Conservation (phyloP, 2,113 vertebrate genomes). For the Mandrillus leucophaeus region DNA sequence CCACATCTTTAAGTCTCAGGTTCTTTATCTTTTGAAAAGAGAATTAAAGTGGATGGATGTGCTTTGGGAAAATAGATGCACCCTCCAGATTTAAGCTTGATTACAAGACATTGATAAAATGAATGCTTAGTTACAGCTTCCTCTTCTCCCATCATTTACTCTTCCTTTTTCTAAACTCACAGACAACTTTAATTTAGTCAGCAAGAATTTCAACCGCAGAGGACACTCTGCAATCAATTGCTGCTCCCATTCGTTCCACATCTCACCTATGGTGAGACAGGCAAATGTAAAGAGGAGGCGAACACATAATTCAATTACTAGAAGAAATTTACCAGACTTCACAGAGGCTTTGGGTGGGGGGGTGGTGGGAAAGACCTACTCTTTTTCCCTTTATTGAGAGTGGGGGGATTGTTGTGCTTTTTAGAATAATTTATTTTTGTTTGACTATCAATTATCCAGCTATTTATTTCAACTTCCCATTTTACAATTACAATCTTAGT, state of each 20-base stretch:
- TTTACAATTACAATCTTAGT: not conserved
- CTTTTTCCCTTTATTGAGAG: not conserved
- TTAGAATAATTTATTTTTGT: not conserved
- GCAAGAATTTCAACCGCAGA: not conserved
- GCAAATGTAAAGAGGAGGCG: not conserved
- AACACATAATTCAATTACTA: not conserved
- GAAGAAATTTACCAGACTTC: not conserved
- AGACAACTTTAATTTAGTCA: not conserved
- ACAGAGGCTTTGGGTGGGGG: not conserved
- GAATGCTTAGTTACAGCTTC: not conserved
- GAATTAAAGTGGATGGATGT: not conserved
- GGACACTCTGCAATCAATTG: not conserved
- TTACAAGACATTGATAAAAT: not conserved
- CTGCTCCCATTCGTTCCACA: not conserved
- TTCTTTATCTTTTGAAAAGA: conserved; percentile 2
- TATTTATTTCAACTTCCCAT: not conserved
- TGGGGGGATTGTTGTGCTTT: not conserved
- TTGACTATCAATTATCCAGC: not conserved
- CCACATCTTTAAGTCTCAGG: not conserved
- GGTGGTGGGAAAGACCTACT: not conserved
- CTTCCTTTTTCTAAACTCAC: conserved; percentile 20
- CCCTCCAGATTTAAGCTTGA: not conserved
- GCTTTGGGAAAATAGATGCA: not conserved
- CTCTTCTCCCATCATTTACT: not conserved
- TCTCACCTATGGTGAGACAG: not conserved